Conservation (phyloP, 2,888 invertebrate species). For the Lepidocyrtinus sp. region DNA sequence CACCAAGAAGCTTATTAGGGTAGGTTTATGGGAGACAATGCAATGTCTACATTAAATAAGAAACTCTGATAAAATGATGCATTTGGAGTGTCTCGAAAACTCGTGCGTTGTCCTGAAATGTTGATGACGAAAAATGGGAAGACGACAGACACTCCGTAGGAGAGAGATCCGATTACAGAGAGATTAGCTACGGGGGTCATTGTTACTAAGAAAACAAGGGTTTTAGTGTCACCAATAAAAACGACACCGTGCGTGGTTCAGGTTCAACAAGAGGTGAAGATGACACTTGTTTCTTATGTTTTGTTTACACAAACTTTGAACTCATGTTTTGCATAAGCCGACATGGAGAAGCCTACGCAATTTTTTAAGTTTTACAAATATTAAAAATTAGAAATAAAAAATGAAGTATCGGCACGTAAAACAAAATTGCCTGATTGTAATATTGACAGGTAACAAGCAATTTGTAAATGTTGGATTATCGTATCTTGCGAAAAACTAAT, state of each 20-base stretch:
- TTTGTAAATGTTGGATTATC: too few species aligned
- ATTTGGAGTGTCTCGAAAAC: neutral
- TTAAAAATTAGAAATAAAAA: too few species aligned
- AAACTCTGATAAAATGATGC: neutral
- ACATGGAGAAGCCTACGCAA: too few species aligned
- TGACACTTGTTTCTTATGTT: neutral
- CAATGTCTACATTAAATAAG: too few species aligned
- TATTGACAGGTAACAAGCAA: too few species aligned
- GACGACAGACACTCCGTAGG: constrained; percentile 38
- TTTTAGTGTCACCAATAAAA: constrained; percentile 40
- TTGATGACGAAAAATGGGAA: constrained; percentile 23
- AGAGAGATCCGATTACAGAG: constrained; percentile 57
- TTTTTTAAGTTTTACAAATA: too few species aligned
- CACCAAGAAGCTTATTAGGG: neutral
- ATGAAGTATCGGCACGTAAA: too few species aligned
- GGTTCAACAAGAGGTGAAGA: neutral
- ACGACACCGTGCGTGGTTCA: neutral
- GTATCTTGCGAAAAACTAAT: too few species aligned
- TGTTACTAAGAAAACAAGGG: constrained; percentile 37
- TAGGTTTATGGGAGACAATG: too few species aligned
- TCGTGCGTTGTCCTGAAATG: neutral
- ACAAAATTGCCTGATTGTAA: too few species aligned
- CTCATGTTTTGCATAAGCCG: neutral
- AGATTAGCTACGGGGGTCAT: constrained; percentile 60
- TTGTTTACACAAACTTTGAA: neutral